Evolutionary conservation across 2,113 vertebrate species (phyloP).

Genomic region (Zosterops lateralis): DNA sequence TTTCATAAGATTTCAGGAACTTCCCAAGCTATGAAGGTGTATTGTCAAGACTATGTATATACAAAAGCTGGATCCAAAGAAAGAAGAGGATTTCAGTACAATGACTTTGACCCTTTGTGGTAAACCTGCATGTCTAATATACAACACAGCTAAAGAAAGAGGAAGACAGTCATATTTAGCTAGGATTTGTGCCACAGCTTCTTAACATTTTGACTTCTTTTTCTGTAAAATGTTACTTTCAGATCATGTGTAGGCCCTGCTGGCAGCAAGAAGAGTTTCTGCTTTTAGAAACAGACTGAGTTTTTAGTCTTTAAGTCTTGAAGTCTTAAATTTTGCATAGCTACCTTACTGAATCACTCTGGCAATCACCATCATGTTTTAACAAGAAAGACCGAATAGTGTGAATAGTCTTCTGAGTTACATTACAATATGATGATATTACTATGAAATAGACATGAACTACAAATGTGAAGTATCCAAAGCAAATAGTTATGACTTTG

Average conservation of each 20-base stretch:
- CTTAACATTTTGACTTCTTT: not conserved
- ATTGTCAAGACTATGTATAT: rapidly evolving
- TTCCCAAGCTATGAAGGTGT: not conserved
- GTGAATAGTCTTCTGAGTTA: not conserved
- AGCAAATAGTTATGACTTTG: not conserved
- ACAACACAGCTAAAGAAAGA: not conserved
- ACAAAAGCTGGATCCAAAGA: not conserved
- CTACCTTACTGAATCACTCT: not conserved
- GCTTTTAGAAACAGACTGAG: not conserved
- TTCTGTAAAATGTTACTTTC: not conserved
- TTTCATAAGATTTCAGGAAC: not conserved
- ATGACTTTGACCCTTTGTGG: not conserved
- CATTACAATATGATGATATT: not conserved
- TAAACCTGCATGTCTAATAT: not conserved
- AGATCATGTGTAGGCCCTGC: not conserved
- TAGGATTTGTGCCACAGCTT: not conserved
- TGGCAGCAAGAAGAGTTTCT: not conserved
- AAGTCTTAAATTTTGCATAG: not conserved
- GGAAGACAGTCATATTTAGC: not conserved
- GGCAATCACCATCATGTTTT: not conserved
- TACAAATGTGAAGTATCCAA: not conserved
- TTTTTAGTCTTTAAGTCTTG: not conserved
- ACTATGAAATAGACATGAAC: not conserved
- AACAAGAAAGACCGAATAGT: not conserved
- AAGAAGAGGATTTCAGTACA: not conserved